Evolutionary conservation across 2,113 vertebrate species (phyloP).

Genomic region (Pogonocichla stellata): DNA sequence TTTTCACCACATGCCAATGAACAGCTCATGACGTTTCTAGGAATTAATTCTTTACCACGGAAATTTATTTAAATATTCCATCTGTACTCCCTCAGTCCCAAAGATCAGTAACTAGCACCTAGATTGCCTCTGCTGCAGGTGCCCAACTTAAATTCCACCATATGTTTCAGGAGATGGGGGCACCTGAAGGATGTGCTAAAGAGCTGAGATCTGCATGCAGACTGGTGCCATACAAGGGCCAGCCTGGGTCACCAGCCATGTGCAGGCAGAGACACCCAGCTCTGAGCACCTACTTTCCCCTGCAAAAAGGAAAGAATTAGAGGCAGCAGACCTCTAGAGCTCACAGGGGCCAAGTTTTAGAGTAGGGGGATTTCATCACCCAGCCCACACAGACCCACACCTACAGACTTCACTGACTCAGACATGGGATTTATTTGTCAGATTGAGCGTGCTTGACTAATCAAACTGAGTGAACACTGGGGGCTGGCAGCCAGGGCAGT

Average conservation of each 20-base stretch:
- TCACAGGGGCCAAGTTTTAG: fast-evolving
- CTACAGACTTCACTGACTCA: neutral
- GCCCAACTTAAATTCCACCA: fast-evolving
- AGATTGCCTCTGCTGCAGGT: neutral
- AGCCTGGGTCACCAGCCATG: fast-evolving
- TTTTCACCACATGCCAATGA: neutral
- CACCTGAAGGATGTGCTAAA: neutral
- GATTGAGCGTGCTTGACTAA: neutral
- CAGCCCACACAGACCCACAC: fast-evolving
- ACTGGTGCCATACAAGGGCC: fast-evolving
- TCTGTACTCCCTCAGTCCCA: neutral
- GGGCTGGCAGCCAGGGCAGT: neutral
- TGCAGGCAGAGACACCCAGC: fast-evolving
- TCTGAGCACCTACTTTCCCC: neutral
- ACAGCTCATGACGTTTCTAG: neutral
- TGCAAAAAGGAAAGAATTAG: neutral
- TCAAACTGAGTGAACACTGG: neutral
- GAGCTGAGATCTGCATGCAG: fast-evolving
- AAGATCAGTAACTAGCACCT: fast-evolving
- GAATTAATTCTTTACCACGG: neutral
- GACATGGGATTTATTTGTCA: neutral
- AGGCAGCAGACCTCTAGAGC: neutral
- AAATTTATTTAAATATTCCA: neutral
- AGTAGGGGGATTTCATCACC: neutral
- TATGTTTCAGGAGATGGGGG: fast-evolving